Evolutionary conservation across 2,888 invertebrate species (phyloP).

Genomic region (Lasioglossum marginatum): DNA sequence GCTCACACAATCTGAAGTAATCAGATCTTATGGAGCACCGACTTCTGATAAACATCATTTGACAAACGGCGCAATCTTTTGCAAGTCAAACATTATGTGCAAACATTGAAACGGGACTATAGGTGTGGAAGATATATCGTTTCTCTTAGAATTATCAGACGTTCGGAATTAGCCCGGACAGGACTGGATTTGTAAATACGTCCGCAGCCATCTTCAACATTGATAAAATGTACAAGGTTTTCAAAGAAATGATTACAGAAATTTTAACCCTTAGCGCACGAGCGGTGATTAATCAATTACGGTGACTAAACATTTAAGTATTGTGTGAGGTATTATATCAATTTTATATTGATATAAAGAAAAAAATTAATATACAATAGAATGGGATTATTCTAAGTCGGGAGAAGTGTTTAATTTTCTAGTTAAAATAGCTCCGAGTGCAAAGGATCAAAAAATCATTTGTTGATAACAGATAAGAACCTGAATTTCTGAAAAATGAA

Average conservation of each 20-base stretch:
- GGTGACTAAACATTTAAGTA: too few relatives aligned
- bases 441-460: too few relatives aligned
- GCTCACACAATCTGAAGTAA: conserved; percentile 20
- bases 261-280: background rate
- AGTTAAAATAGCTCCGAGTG: too few relatives aligned
- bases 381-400: too few relatives aligned
- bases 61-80: background rate
- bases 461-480: background rate
- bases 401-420: too few relatives aligned
- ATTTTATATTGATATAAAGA: too few relatives aligned
- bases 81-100: background rate
- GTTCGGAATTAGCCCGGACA: background rate
- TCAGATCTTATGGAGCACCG: background rate
- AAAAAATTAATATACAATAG: too few relatives aligned
- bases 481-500: background rate
- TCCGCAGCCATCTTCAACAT: background rate
- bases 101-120: background rate
- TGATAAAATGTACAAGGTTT: background rate
- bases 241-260: background rate
- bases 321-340: too few relatives aligned
- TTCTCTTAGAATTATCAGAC: background rate
- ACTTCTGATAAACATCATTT: background rate
- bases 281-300: too few relatives aligned
- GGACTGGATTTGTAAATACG: background rate
- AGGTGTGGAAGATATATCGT: background rate